These are phyloP conservation scores for Brachypteracias leptosomus DNA, from an alignment of 2,113 vertebrate species.

Conservation along the genomic window DNA sequence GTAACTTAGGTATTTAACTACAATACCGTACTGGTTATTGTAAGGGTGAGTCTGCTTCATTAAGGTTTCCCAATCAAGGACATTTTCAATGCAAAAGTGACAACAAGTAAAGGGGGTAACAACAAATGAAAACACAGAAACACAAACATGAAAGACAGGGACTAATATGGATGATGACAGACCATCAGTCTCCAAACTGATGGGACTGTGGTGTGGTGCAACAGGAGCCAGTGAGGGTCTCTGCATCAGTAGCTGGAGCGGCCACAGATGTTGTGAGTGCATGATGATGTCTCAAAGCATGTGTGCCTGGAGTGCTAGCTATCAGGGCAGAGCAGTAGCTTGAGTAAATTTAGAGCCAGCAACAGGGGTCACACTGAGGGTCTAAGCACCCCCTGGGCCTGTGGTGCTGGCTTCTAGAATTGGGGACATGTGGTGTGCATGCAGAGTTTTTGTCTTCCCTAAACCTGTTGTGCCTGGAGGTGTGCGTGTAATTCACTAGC, in stretches of 20 bases:
- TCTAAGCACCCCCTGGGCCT: not conserved
- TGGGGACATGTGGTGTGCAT: not conserved
- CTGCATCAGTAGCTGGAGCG: not conserved
- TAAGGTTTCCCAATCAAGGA: not conserved
- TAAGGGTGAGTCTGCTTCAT: not conserved
- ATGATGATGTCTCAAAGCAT: not conserved
- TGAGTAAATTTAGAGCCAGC: not conserved
- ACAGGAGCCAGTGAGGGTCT: accelerated
- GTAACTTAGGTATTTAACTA: not conserved
- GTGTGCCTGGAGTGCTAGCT: not conserved
- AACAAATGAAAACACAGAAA: not conserved
- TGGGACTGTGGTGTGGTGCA: not conserved
- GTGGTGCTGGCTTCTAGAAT: not conserved
- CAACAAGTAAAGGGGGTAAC: not conserved
- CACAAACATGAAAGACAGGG: not conserved
- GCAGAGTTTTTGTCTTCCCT: not conserved
- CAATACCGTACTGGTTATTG: not conserved
- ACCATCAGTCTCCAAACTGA: not conserved
- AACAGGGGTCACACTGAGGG: not conserved
- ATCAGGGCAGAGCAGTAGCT: too few relatives aligned
- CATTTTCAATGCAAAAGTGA: not conserved
- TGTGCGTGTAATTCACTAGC: not conserved
- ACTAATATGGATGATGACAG: not conserved
- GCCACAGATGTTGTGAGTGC: not conserved
- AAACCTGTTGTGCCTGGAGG: not conserved